A percentile compares a stretch with the other conserved stretches of the same genome.
Evolutionary conservation across 2,113 vertebrate genomes (phyloP).

Genomic region (Dromiciops gliroides): DNA sequence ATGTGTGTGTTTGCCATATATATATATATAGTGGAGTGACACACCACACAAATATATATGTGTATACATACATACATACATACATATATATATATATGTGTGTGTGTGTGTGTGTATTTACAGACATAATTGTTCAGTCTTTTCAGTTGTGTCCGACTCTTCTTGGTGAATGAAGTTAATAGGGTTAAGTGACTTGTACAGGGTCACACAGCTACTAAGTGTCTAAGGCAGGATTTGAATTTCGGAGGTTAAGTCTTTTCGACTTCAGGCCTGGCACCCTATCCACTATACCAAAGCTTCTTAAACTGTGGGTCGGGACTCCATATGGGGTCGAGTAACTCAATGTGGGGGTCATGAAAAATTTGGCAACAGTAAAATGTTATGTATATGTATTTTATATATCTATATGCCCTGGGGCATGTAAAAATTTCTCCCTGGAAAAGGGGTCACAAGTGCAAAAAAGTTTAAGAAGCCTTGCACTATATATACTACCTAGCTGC

Average conservation of each 20-base stretch:
- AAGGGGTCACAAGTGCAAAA: no score
- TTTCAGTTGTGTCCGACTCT: neutral
- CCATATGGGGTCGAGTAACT: no score
- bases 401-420: no score
- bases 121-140: neutral
- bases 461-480: no score
- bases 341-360: no score
- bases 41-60: neutral
- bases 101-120: no score
- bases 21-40: neutral
- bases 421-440: no score
- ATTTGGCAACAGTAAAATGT: no score
- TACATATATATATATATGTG: neutral
- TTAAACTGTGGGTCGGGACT: no score
- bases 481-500: neutral
- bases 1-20: neutral
- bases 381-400: no score
- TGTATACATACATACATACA: no score
- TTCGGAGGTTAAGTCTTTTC: neutral
- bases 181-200: neutral
- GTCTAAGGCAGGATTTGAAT: neutral
- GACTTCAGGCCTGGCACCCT: neutral
- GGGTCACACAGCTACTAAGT: neutral
- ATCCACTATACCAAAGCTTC: no score
- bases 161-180: neutral